Percentiles rank a stretch among this genome's conserved stretches.
phyloP scores from a whole-genome alignment of 2,797 vertebrate species.

The Trematocara caparti region DNA sequence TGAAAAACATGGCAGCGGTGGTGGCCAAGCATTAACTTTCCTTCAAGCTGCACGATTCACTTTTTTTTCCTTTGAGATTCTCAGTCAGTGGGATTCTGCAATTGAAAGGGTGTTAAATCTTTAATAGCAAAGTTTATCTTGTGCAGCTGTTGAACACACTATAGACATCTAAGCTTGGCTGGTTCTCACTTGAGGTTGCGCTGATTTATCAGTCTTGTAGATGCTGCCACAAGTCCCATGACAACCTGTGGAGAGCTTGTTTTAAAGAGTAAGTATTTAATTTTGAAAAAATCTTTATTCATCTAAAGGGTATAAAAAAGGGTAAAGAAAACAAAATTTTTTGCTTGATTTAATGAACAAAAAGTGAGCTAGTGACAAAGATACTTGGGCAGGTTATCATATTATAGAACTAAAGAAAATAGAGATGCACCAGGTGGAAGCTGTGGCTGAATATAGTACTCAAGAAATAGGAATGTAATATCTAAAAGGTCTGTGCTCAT shows the following conservation, averaged over 20 bases:
- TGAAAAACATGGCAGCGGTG: not conserved
- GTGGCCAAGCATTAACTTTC: not conserved
- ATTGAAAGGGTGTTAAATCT: not conserved
- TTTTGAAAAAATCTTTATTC: rapidly evolving
- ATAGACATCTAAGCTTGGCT: not conserved
- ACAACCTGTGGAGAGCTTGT: not conserved
- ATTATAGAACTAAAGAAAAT: not conserved
- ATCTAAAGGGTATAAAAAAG: not conserved
- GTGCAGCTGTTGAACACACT: not conserved
- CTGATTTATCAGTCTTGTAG: not conserved
- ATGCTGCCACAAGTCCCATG: not conserved
- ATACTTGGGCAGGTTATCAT: not conserved
- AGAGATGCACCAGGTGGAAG: not conserved
- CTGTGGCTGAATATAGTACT: not conserved
- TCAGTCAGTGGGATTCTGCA: not conserved
- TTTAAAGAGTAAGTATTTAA: not conserved
- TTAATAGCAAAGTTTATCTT: not conserved
- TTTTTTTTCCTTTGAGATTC: not conserved
- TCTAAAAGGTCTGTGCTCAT: not conserved
- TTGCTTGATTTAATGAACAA: not conserved
- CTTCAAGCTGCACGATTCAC: not conserved
- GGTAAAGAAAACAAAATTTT: not conserved
- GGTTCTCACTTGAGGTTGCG: not conserved
- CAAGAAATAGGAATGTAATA: not conserved
- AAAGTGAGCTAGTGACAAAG: not conserved